A percentile compares a stretch with the other conserved stretches of the same genome.
Evolutionary conservation across 2,797 vertebrate genomes (phyloP).

Genomic region (Falco cherrug): DNA sequence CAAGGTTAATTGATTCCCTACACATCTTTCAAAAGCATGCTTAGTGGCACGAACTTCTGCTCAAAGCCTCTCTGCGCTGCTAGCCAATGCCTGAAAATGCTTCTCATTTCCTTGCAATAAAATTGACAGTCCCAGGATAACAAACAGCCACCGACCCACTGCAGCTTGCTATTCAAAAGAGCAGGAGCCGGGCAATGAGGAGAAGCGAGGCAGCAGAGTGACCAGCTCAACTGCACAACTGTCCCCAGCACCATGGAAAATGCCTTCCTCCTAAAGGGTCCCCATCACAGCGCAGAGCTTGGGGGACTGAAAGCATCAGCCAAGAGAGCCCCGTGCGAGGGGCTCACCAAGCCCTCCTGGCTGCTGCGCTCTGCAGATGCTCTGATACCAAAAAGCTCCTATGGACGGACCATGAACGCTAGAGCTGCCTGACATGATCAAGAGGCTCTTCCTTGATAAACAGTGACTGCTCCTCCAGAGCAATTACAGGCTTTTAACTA

Average conservation of each 20-base stretch:
- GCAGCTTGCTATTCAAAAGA: background rate
- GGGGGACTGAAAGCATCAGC: background rate
- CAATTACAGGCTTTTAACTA: slow-evolving; percentile 27
- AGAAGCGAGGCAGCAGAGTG: background rate
- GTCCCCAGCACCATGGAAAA: background rate
- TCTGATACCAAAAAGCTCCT: background rate
- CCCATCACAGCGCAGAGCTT: background rate
- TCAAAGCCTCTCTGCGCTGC: background rate
- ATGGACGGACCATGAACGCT: background rate
- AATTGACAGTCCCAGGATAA: background rate
- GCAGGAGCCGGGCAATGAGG: background rate
- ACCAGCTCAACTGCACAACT: background rate
- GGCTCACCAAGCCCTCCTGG: background rate
- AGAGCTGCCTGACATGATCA: background rate
- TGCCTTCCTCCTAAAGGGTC: background rate
- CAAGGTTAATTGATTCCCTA: background rate
- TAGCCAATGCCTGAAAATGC: background rate
- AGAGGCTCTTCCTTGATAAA: background rate
- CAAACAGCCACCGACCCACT: background rate
- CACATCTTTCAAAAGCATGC: background rate
- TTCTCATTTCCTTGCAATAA: background rate
- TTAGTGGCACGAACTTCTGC: background rate
- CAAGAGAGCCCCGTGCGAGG: background rate
- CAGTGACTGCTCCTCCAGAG: background rate
- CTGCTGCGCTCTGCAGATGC: background rate